These are phyloP conservation scores for Petrophora chlorosata DNA, from an alignment of 2,888 invertebrate species.

Conservation along the genomic window DNA sequence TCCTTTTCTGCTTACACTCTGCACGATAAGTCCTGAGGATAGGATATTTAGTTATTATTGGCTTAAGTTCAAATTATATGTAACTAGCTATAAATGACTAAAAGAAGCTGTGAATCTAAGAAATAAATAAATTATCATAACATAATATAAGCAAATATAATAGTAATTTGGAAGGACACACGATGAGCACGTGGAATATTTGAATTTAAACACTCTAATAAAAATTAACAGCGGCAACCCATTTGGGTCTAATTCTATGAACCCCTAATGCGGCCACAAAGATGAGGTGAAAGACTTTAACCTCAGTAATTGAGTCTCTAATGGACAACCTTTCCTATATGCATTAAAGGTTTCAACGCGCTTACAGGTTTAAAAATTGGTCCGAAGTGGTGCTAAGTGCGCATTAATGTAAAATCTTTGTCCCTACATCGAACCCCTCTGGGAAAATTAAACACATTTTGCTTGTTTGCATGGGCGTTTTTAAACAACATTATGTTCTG, in stretches of 20 bases:
- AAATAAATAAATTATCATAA: too few species aligned
- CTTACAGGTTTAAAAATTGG: slow-evolving; percentile 59
- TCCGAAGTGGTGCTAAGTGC: slow-evolving; percentile 42
- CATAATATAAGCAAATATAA: too few species aligned
- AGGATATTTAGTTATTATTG: too few species aligned
- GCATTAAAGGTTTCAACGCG: too few species aligned
- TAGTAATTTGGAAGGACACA: too few species aligned
- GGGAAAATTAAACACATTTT: slow-evolving; percentile 21
- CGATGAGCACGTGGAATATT: too few species aligned
- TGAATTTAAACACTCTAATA: neutral
- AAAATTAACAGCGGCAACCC: neutral
- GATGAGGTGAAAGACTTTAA: slow-evolving; percentile 58
- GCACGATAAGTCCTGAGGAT: too few species aligned
- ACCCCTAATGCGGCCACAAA: slow-evolving; percentile 42
- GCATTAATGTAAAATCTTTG: slow-evolving; percentile 43
- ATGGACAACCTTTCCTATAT: slow-evolving; percentile 68
- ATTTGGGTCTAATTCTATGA: slow-evolving; percentile 24
- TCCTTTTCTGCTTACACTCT: too few species aligned
- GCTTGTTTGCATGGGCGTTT: slow-evolving; percentile 25
- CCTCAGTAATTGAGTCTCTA: slow-evolving; percentile 67
- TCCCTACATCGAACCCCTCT: slow-evolving; percentile 28
- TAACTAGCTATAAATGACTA: too few species aligned
- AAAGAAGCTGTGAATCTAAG: too few species aligned
- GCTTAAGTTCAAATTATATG: too few species aligned
- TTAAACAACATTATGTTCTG: slow-evolving; percentile 5